Evolutionary conservation across 2,888 invertebrate genomes (phyloP).

Genomic region (Dermolepida albohirtum): DNA sequence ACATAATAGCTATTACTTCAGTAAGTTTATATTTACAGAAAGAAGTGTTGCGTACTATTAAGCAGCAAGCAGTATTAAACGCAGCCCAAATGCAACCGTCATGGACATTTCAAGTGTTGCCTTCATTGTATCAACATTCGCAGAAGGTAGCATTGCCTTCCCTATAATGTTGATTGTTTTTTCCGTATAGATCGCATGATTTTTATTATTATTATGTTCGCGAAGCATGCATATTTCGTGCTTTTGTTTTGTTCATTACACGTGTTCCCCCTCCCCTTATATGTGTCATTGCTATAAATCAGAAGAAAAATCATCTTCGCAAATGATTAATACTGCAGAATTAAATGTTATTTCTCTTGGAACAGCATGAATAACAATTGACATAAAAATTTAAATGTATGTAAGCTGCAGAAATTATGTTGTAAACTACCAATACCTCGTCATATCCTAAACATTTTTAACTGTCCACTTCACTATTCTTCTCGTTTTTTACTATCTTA

Average conservation of each 20-base stretch:
- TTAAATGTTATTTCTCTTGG: no score
- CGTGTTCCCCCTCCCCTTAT: no score
- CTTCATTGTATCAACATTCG: slow-evolving; percentile 84
- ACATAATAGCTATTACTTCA: slow-evolving; percentile 31
- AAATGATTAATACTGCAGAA: not conserved
- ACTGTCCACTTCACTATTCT: no score
- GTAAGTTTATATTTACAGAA: slow-evolving; percentile 62
- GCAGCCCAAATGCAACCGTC: slow-evolving; percentile 65
- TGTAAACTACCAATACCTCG: no score
- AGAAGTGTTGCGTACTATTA: slow-evolving; percentile 66
- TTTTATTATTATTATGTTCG: not conserved
- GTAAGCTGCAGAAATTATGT: no score
- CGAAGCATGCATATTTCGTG: slow-evolving; percentile 30
- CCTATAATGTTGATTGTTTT: slow-evolving; percentile 5
- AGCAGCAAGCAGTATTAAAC: slow-evolving; percentile 63
- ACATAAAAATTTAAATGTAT: no score
- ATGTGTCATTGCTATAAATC: not conserved
- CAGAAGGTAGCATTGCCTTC: slow-evolving; percentile 77
- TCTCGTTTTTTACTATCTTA: no score
- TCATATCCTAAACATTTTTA: no score
- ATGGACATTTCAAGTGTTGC: slow-evolving; percentile 89
- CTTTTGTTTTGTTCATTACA: slow-evolving; percentile 33
- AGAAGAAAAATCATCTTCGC: not conserved
- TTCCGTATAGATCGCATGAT: not conserved
- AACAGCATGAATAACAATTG: no score